Evolutionary conservation across 2,113 vertebrate species (phyloP).

Genomic region (Crotophaga sulcirostris): DNA sequence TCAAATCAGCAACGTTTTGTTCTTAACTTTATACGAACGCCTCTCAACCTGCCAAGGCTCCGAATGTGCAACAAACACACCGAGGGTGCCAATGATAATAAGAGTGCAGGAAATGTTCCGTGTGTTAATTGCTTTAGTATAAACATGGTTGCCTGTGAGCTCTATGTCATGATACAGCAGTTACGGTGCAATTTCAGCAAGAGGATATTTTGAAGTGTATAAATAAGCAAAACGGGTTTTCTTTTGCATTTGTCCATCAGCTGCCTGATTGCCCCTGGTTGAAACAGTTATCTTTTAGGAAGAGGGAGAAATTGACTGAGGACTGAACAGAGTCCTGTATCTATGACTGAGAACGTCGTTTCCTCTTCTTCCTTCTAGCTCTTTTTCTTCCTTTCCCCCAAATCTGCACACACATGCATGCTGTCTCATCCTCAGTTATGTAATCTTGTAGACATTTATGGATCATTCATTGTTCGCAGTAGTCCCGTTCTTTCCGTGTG

Average conservation of each 20-base stretch:
- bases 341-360: not conserved
- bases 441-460: conserved; percentile 37
- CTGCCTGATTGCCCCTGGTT: not conserved
- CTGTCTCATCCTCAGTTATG: not conserved
- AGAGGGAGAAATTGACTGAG: not conserved
- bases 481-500: conserved; percentile 19
- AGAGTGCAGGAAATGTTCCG: not conserved
- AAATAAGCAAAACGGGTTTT: not conserved
- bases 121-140: conserved; percentile 36
- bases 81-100: not conserved
- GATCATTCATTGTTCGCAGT: conserved; percentile 17
- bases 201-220: not conserved
- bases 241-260: not conserved
- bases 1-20: not conserved
- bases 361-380: not conserved
- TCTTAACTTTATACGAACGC: not conserved
- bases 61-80: not conserved
- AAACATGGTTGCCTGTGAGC: conserved; percentile 33
- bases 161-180: not conserved
- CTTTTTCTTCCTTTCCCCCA: not conserved
- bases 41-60: conserved; percentile 12
- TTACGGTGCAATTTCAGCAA: not conserved
- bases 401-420: not conserved
- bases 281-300: not conserved
- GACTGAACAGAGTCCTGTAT: not conserved